Evolutionary conservation across 2,888 invertebrate genomes (phyloP).

Genomic region (Caenorhabditis sp.): DNA sequence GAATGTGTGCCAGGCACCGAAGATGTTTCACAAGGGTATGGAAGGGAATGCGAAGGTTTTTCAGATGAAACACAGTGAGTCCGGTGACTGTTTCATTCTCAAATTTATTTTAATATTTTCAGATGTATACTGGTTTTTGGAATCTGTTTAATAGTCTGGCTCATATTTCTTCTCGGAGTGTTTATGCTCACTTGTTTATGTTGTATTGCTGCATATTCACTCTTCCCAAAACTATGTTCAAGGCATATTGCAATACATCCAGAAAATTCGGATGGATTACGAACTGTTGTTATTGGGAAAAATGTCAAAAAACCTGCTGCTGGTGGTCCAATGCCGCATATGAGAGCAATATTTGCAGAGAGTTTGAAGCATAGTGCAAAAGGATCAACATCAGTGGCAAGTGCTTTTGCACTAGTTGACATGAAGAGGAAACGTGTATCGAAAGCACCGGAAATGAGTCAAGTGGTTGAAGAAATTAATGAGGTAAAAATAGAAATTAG

Average conservation of each 20-base stretch:
- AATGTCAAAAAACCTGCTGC: conserved; percentile 12
- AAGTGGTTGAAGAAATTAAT: conserved; percentile 28
- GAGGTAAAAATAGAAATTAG: too few species aligned
- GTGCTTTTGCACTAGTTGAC: conserved; percentile 39
- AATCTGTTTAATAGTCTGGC: conserved; percentile 66
- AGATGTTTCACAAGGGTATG: conserved; percentile 49
- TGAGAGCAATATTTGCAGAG: conserved; percentile 42
- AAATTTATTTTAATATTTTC: conserved; percentile 17
- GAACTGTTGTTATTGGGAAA: conserved; percentile 27
- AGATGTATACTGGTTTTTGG: conserved; percentile 63
- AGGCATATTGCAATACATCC: conserved; percentile 28
- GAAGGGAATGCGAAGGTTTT: conserved; percentile 53
- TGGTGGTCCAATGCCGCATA: conserved; percentile 32
- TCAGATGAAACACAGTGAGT: conserved; percentile 46
- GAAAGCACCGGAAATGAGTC: conserved; percentile 30
- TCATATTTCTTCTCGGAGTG: conserved; percentile 54
- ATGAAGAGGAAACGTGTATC: conserved; percentile 34
- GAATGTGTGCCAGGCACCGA: conserved; percentile 48
- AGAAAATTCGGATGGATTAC: conserved; percentile 18
- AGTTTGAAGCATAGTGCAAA: conserved; percentile 46
- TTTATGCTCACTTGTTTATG: conserved; percentile 43
- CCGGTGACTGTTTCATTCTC: not conserved
- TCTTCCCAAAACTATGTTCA: conserved; percentile 26
- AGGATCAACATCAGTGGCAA: conserved; percentile 35
- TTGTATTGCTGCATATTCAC: conserved; percentile 26